These are phyloP conservation scores for Scytalopus superciliaris DNA, from an alignment of 2,113 vertebrate genomes.

Conservation along the genomic window DNA sequence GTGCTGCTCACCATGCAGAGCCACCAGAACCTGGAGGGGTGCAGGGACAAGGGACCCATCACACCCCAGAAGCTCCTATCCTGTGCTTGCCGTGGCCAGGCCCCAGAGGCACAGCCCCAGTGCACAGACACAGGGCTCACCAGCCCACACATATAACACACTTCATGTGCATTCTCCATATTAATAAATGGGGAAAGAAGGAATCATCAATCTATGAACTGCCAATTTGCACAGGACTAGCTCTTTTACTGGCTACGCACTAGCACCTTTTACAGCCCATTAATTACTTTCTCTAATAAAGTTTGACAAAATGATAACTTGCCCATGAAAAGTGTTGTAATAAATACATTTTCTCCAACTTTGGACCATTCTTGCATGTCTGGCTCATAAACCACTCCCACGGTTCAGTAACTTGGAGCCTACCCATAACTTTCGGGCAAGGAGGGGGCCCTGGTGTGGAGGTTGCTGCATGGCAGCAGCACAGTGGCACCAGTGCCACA, in stretches of 20 bases:
- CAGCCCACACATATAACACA: constrained; percentile 52
- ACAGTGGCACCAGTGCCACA: fast-evolving
- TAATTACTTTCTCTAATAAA: constrained; percentile 88
- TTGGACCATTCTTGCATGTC: constrained; percentile 76
- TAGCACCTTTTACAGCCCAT: constrained; percentile 87
- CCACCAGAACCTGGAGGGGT: background rate
- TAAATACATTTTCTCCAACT: constrained; percentile 85
- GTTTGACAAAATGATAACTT: constrained; percentile 90
- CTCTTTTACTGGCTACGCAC: constrained; percentile 82
- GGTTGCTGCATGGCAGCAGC: background rate
- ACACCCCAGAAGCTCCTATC: background rate
- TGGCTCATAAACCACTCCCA: constrained; percentile 77
- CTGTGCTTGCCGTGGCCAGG: fast-evolving
- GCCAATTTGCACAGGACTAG: constrained; percentile 78
- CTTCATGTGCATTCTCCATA: constrained; percentile 65
- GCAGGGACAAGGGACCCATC: background rate
- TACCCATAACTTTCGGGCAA: constrained; percentile 49
- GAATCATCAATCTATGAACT: constrained; percentile 78
- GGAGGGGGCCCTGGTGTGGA: background rate
- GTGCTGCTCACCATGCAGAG: background rate
- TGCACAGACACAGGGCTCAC: background rate
- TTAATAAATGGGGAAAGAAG: constrained; percentile 79
- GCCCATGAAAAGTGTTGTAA: constrained; percentile 84
- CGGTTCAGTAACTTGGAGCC: constrained; percentile 67
- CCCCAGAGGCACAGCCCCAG: background rate